Evolutionary conservation across 2,888 invertebrate species (phyloP), one percentile per base, ranked within the genome.

Genomic region (Metalampra italica): DNA sequence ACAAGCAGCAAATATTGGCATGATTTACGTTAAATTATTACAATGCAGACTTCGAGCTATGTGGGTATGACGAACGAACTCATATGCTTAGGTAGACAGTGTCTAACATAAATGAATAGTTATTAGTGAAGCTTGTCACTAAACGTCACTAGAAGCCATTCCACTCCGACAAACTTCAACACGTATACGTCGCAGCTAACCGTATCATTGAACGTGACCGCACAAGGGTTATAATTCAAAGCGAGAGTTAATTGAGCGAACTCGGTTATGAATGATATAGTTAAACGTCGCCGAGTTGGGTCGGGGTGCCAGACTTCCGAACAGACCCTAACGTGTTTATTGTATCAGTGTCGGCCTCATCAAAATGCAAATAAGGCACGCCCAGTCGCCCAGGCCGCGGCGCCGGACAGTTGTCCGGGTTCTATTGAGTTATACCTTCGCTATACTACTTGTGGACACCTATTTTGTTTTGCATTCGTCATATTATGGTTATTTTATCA

Each of bases 311-410:
- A 47, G 54, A 46, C 34, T 45, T 48, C 54, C 53, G 45, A 47
- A 58, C 62, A 52, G 62, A 53, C 55, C 69, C 73, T 75, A 73
- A 75, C 82, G 78, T 82, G 82, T 87, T 87, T 85, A 87, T 87
- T 87, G 85, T 87, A 87, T 89, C 89, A 87, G 77, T 83, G 87
- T 81, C 78, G 77, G 73, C 66, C 84, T 89, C 88, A 88, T 90
- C 88, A 90, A 89, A 90, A 90, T 90, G 90, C 87, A 89, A 90
- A 90, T 90, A 82, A 80, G 78, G 71, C 71, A 65, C 71, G 62
- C 67, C 68, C 65, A 61, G 43, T n/a, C 32, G 61, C 66, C 68
- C 65, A 59, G 58, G 64, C 62, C 66, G 59, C 63, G 70, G 67
- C 73, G 80, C 78, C 82, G 83, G 85, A 78, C 83, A 75, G 75